These are phyloP conservation scores for Tyto alba DNA, from an alignment of 2,113 vertebrate genomes.

Conservation along the genomic window DNA sequence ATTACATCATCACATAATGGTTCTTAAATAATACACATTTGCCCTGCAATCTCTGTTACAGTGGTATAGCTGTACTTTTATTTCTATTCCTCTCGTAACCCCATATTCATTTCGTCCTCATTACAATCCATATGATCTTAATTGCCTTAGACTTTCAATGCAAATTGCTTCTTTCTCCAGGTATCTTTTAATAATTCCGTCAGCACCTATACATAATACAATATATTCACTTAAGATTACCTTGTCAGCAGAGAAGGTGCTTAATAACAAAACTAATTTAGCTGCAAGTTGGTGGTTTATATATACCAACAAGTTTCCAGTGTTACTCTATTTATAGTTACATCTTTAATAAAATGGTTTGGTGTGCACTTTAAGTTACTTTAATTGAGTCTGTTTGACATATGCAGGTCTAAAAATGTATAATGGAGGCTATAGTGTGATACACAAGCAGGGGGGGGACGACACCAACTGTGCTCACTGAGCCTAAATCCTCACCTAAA, in stretches of 20 bases:
- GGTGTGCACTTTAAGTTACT: neutral
- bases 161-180: slow-evolving; percentile 22
- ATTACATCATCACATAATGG: neutral
- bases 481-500: neutral
- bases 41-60: neutral
- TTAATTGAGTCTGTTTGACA: neutral
- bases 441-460: neutral
- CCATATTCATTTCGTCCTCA: slow-evolving; percentile 10
- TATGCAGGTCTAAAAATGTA: neutral
- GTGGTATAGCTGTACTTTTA: neutral
- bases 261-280: neutral
- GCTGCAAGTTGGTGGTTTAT: neutral
- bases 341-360: neutral
- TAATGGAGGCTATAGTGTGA: neutral
- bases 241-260: neutral
- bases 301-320: neutral
- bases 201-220: neutral
- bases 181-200: slow-evolving; percentile 14
- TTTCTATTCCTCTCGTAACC: neutral
- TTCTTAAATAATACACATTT: slow-evolving; percentile 1
- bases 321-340: neutral
- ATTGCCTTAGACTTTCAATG: slow-evolving; percentile 8
- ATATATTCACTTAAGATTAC: neutral
- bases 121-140: neutral
- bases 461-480: neutral